Base-by-base conservation (phyloP, 1,140 invertebrate genomes). In the Procambarus clarkii region DNA sequence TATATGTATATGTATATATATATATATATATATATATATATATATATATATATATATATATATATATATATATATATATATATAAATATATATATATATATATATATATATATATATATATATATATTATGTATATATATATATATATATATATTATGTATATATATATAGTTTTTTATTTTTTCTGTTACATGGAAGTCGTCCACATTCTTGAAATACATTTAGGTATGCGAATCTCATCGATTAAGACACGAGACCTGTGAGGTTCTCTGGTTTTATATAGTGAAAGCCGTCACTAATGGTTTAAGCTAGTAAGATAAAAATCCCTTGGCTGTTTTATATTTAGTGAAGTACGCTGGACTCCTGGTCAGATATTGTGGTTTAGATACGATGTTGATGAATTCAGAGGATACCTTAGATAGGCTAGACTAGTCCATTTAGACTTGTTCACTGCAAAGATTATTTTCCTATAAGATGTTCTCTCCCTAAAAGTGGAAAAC, bases 41-140 rank as follows among this genome's bases (percentile, higher is more conserved):
- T n/a, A n/a, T n/a, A n/a, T n/a, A n/a, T n/a, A n/a, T n/a, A n/a
- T n/a, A n/a, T n/a, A n/a, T n/a, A n/a, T n/a, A n/a, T n/a, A n/a
- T n/a, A n/a, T n/a, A n/a, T n/a, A n/a, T n/a, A n/a, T n/a, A n/a
- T n/a, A n/a, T n/a, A n/a, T n/a, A n/a, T n/a, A n/a, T n/a, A n/a
- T n/a, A n/a, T n/a, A n/a, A n/a, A n/a, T n/a, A n/a, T n/a, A n/a
- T n/a, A n/a, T n/a, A n/a, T n/a, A n/a, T n/a, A n/a, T n/a, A n/a
- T n/a, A n/a, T n/a, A n/a, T n/a, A n/a, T n/a, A n/a, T n/a, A n/a
- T n/a, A n/a, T n/a, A n/a, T n/a, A n/a, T n/a, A n/a, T n/a, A n/a
- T n/a, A n/a, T n/a, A n/a, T n/a, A n/a, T n/a, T 74, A 74, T 34
- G 69, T 74, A 74, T 74, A n/a, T 54, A 54, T 54, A n/a, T 34